Conservation (phyloP, 2,797 vertebrate genomes). For the Decapterus maruadsi region DNA sequence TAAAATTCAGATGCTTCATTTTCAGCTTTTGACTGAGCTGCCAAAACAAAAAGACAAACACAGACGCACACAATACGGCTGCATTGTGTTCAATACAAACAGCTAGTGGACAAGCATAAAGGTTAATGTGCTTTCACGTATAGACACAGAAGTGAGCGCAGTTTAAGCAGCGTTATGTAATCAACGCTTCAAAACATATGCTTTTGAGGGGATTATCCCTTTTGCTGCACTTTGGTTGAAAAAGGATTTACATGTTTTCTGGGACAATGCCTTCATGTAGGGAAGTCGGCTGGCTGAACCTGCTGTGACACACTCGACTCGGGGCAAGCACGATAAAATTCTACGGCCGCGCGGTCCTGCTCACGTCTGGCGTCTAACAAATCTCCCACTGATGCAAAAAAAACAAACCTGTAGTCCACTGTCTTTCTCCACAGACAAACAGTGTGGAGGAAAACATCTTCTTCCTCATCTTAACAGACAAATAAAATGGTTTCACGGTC, state of each 20-base stretch:
- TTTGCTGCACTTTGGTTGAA: background rate
- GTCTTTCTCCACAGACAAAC: too few species aligned
- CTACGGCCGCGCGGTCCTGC: background rate
- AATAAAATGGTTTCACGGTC: too few species aligned
- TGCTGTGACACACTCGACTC: too few species aligned
- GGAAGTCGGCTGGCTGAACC: background rate
- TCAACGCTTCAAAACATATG: background rate
- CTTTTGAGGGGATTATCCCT: conserved; percentile 2
- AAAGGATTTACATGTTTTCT: background rate
- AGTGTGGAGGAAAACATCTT: too few species aligned
- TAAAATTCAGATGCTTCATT: background rate
- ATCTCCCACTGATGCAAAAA: background rate
- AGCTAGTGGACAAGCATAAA: background rate
- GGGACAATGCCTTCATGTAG: background rate
- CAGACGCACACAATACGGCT: too few species aligned
- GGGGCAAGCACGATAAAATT: conserved; percentile 1
- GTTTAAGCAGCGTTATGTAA: background rate
- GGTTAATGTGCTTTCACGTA: background rate
- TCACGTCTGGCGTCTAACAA: background rate
- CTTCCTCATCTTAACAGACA: too few species aligned
- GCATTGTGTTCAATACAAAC: background rate
- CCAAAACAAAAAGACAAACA: background rate
- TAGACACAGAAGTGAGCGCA: background rate
- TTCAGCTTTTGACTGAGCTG: conserved; percentile 10
- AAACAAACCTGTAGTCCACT: background rate